Base-by-base conservation (phyloP, 1,140 invertebrate genomes). In the Spodoptera litura region DNA sequence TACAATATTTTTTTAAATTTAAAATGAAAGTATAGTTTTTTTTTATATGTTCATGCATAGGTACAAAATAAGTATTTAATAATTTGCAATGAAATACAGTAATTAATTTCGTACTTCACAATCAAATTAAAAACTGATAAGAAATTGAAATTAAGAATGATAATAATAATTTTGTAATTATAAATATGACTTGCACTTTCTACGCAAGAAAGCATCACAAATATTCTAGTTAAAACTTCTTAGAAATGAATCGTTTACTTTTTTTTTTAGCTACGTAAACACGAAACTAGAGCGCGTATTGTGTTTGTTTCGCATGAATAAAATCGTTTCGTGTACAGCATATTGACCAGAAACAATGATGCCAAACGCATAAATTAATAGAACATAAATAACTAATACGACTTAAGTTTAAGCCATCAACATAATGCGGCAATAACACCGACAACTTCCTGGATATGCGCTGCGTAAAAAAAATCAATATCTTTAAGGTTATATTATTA, bases 381-480 rank as follows among this genome's bases (percentile, higher is more conserved):
- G 49, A 31, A 59, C 53, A 49, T 27, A 58, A 59, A 55, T 56
- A 38, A 38, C 31, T 71, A 44, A 44, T 44, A 38, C 68, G 68
- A 56, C 31, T 70, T 70, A 70, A 71, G 52, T 56, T 38, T 31
- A 15, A 53, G 9, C 3, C 6, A 71, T 71, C 51, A 52, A 13
- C 68, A 71, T 56, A 71, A 49, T 59, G 27, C 31, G 55, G 38
- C 55, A 73, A 73, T 73, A n/a, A 70, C 25, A 66, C 44, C 25
- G 8, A 27, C 56, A 11, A 59, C 71, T 61, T 73, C 71, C 55
- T 58, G 15, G 20, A 59, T 31, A 49, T 20, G 78, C 83, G 81
- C 83, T 81, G 83, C 87, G 81, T 83, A 86, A 87, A 27, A 31
- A 84, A 81, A 78, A 86, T 86, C 82, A 79, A 85, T 81, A 75